Conservation (phyloP, 2,113 vertebrate genomes). For the Takifugu flavidus region DNA sequence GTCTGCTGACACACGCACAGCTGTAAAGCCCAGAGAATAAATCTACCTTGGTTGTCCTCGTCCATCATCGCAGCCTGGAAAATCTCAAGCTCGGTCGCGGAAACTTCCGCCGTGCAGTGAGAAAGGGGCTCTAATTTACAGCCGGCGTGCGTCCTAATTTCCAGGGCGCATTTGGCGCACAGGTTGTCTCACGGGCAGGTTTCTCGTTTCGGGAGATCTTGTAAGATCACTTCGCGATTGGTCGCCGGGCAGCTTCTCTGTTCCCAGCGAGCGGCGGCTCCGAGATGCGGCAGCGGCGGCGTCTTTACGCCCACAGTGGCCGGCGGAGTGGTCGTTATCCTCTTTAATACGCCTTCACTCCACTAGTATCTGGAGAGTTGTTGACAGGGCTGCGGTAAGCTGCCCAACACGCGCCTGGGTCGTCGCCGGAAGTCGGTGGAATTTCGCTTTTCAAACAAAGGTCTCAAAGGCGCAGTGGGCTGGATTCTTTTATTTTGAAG, state of each 20-base stretch:
- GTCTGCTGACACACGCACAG: no score
- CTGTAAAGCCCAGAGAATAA: not conserved
- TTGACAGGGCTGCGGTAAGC: conserved; percentile 21
- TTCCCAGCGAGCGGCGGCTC: conserved; percentile 12
- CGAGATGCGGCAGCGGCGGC: not conserved
- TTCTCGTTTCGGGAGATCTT: conserved; percentile 30
- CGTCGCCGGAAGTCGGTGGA: rapidly evolving
- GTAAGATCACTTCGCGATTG: conserved; percentile 30
- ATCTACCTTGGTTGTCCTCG: conserved; percentile 76
- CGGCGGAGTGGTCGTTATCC: conserved; percentile 30
- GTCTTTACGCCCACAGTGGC: conserved; percentile 31
- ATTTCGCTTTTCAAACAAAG: conserved; percentile 30
- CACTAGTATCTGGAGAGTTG: conserved; percentile 40
- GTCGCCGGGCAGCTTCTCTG: conserved; percentile 8
- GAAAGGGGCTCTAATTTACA: conserved; percentile 26
- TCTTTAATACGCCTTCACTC: conserved; percentile 55
- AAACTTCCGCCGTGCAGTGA: conserved; percentile 49
- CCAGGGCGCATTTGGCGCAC: conserved; percentile 45
- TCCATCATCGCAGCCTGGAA: conserved; percentile 60
- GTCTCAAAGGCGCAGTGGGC: rapidly evolving
- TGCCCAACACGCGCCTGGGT: rapidly evolving
- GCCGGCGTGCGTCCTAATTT: conserved; percentile 37
- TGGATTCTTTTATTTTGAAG: conserved; percentile 40
- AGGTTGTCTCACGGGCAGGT: conserved; percentile 48
- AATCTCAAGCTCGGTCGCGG: conserved; percentile 24